Evolutionary conservation across 2,888 invertebrate genomes (phyloP).

Genomic region (Elegia similella): DNA sequence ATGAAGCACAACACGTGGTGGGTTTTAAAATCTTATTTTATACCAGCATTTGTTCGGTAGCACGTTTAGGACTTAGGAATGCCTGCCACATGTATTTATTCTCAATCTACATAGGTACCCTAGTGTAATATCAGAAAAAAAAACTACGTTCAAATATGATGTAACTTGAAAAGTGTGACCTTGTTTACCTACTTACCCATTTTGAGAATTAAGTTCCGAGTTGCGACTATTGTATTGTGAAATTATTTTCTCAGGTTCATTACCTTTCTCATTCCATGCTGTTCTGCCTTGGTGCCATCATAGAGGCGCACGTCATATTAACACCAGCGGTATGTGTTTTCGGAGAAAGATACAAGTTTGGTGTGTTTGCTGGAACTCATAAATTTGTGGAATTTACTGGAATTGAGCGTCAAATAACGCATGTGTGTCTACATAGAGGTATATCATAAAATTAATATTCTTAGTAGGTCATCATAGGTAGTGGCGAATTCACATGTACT

Average conservation of each 20-base stretch:
- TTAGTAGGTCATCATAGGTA: too few species aligned
- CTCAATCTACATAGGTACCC: too few species aligned
- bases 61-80: too few species aligned
- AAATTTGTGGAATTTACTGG: conserved; percentile 53
- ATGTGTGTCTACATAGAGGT: conserved; percentile 64
- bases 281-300: conserved; percentile 62
- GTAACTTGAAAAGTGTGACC: too few species aligned
- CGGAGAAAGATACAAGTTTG: conserved; percentile 60
- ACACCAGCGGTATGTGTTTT: conserved; percentile 64
- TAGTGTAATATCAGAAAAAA: too few species aligned
- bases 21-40: conserved; percentile 28
- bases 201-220: too few species aligned
- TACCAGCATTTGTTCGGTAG: too few species aligned
- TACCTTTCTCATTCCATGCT: conserved; percentile 67
- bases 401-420: conserved; percentile 43
- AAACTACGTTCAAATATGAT: too few species aligned
- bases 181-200: too few species aligned
- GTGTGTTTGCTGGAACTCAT: conserved; percentile 58
- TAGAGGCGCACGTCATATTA: conserved; percentile 66
- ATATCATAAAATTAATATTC: conserved; percentile 17
- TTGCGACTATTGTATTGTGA: too few species aligned
- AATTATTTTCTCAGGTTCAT: conserved; percentile 46
- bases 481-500: too few species aligned
- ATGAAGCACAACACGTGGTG: conserved; percentile 63
- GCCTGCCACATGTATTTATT: too few species aligned